Conservation (phyloP, 2,113 vertebrate genomes). For the Osmerus eperlanus region DNA sequence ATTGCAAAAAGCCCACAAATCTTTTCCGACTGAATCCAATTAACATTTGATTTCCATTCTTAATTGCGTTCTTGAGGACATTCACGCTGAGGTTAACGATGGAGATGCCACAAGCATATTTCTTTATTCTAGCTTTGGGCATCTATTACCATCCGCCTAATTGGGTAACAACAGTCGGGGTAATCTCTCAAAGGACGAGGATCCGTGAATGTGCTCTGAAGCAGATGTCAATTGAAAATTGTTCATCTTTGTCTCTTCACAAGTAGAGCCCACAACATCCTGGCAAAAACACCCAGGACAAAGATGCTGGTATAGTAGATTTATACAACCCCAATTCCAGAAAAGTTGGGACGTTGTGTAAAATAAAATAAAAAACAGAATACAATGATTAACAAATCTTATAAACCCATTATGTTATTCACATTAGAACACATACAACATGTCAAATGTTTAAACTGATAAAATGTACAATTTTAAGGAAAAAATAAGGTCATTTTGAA, state of each 20-base stretch:
- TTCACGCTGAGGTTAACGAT: background rate
- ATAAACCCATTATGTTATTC: no score
- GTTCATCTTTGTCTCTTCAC: background rate
- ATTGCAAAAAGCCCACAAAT: background rate
- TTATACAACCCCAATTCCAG: no score
- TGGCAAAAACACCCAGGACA: background rate
- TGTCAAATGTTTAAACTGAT: no score
- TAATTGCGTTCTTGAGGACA: constrained; percentile 1
- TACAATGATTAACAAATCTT: no score
- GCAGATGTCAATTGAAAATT: background rate
- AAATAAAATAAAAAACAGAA: no score
- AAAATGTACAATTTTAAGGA: no score
- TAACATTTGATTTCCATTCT: background rate
- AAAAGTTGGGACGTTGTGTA: no score
- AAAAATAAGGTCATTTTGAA: no score
- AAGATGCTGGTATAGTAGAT: no score
- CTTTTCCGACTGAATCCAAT: background rate
- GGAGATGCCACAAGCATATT: constrained; percentile 10
- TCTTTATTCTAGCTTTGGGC: constrained; percentile 11
- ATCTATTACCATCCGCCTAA: constrained; percentile 20
- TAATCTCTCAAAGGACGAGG: background rate
- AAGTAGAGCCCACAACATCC: background rate
- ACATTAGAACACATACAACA: no score
- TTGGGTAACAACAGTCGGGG: constrained; percentile 20
- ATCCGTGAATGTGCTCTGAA: constrained; percentile 1